phyloP scores from a whole-genome alignment of 2,113 vertebrate species.

The Platysteira castanea region DNA sequence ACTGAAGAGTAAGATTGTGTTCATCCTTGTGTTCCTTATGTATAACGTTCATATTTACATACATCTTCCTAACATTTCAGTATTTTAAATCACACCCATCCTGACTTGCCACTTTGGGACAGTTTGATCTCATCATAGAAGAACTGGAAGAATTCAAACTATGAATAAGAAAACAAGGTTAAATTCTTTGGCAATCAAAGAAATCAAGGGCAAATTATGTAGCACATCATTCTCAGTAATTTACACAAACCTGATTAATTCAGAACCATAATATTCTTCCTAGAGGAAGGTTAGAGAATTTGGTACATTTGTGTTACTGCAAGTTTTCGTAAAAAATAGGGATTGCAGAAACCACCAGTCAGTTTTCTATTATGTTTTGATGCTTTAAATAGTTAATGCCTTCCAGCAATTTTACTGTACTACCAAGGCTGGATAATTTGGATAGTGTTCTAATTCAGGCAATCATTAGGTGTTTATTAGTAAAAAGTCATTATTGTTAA shows the following conservation, averaged over 20 bases:
- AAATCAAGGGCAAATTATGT: neutral
- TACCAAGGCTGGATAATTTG: slow-evolving; percentile 41
- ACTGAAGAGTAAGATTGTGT: neutral
- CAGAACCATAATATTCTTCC: neutral
- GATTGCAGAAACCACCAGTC: neutral
- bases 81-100: neutral
- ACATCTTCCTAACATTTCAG: neutral
- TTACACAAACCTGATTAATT: neutral
- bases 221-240: neutral
- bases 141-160: neutral
- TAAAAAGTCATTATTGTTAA: slow-evolving; percentile 49
- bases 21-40: neutral
- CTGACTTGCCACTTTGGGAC: neutral
- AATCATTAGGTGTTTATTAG: slow-evolving; percentile 54
- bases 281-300: neutral
- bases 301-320: neutral
- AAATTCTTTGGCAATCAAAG: neutral
- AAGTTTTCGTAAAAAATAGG: neutral
- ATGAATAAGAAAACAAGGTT: neutral
- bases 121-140: neutral
- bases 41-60: neutral
- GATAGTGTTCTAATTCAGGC: slow-evolving; percentile 34
- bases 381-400: slow-evolving; percentile 32
- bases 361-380: neutral
- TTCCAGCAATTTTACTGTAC: slow-evolving; percentile 31